Conservation (phyloP, 2,113 vertebrate genomes). For the Anguilla rostrata region DNA sequence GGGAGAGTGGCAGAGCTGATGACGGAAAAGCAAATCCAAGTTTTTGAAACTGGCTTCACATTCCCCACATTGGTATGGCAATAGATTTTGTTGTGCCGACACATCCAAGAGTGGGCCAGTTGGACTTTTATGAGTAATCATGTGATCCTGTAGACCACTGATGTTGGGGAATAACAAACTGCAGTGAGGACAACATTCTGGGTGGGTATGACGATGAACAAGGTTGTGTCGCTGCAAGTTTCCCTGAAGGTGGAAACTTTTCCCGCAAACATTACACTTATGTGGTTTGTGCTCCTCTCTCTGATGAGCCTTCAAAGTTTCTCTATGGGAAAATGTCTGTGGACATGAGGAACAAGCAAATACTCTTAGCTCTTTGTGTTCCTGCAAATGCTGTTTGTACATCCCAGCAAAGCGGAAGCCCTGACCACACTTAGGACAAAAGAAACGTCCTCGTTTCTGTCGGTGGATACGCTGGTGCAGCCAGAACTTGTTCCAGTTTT, state of each 20-base stretch:
- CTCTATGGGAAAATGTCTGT: constrained; percentile 32
- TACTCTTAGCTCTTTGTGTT: constrained; percentile 61
- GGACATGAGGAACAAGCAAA: constrained; percentile 42
- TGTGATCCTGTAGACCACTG: constrained; percentile 26
- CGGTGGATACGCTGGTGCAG: constrained; percentile 69
- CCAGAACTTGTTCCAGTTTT: constrained; percentile 71
- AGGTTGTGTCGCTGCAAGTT: constrained; percentile 43
- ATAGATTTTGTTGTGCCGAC: constrained; percentile 28
- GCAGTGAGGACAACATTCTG: constrained; percentile 22
- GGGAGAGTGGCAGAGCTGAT: constrained; percentile 65
- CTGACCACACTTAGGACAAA: constrained; percentile 59
- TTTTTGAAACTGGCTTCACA: constrained; percentile 64
- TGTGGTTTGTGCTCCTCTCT: constrained; percentile 41
- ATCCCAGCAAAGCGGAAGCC: constrained; percentile 65
- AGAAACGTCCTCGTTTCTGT: constrained; percentile 65
- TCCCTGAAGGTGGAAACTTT: constrained; percentile 37
- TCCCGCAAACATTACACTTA: constrained; percentile 45
- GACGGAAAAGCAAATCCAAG: constrained; percentile 64
- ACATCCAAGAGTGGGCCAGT: constrained; percentile 33
- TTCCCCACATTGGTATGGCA: constrained; percentile 69
- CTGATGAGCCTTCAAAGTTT: constrained; percentile 42
- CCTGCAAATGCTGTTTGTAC: constrained; percentile 66
- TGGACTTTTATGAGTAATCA: constrained; percentile 49
- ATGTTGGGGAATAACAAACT: constrained; percentile 5
- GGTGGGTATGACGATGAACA: constrained; percentile 24